Percentiles rank a stretch among this genome's conserved stretches.
Evolutionary conservation across 2,888 invertebrate species (phyloP).

Genomic region (Romanomermis culicivorax): DNA sequence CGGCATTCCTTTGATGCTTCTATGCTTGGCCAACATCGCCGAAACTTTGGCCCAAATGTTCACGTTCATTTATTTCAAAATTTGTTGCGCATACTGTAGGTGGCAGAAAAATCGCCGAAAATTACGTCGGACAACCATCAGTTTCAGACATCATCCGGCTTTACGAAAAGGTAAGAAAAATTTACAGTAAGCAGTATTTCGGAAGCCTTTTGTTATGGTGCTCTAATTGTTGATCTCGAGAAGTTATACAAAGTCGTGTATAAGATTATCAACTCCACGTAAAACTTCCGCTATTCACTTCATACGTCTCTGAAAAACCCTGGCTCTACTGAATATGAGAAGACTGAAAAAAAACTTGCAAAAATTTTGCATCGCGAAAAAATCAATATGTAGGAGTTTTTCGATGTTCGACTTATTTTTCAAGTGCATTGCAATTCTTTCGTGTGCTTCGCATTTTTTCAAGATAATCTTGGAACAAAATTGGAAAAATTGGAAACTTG

Average conservation of each 20-base stretch:
- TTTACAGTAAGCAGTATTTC: background rate
- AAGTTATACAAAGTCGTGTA: background rate
- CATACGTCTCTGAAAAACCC: too few species aligned
- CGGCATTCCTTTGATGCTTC: conserved; percentile 36
- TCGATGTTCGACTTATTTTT: too few species aligned
- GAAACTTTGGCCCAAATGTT: conserved; percentile 36
- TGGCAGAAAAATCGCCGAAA: conserved; percentile 25
- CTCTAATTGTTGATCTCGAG: background rate
- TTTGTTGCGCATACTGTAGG: conserved; percentile 28
- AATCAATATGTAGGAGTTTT: too few species aligned
- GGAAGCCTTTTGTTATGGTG: background rate
- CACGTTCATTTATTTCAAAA: conserved; percentile 33
- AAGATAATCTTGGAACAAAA: too few species aligned
- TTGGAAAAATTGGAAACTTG: too few species aligned
- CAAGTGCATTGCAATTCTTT: too few species aligned
- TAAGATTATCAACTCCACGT: background rate
- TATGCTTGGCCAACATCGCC: conserved; percentile 36
- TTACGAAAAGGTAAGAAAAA: conserved; percentile 20
- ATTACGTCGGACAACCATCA: conserved; percentile 22
- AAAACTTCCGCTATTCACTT: too few species aligned
- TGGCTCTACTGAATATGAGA: too few species aligned
- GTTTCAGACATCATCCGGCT: conserved; percentile 16
- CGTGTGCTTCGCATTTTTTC: too few species aligned
- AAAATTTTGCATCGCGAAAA: too few species aligned
- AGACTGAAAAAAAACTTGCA: too few species aligned